Evolutionary conservation across 2,888 invertebrate genomes (phyloP).

Genomic region (Rapana venosa): DNA sequence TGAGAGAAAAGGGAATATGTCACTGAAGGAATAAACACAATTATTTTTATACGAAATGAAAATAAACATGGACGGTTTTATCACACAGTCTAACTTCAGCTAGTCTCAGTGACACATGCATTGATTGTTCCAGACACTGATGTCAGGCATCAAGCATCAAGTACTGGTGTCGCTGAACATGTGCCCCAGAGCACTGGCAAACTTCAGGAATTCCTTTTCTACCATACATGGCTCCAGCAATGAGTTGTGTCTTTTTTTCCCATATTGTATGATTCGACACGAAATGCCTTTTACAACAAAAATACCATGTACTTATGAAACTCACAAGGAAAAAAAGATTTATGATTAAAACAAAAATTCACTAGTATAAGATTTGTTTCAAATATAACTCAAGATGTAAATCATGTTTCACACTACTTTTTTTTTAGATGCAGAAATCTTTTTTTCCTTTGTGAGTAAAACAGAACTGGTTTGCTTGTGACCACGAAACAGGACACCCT

Average conservation of each 20-base stretch:
- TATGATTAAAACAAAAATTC: background rate
- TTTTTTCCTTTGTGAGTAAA: slow-evolving; percentile 2
- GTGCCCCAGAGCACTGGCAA: background rate
- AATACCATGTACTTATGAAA: background rate
- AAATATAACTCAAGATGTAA: background rate
- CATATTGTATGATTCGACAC: background rate
- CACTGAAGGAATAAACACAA: background rate
- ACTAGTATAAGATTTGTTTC: background rate
- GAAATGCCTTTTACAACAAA: slow-evolving; percentile 5
- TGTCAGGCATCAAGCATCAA: background rate
- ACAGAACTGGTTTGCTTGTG: background rate
- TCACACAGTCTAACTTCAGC: slow-evolving; percentile 4
- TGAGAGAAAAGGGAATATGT: background rate
- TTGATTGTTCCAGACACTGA: background rate
- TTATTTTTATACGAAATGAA: background rate
- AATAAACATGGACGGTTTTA: background rate
- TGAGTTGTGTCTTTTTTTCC: background rate
- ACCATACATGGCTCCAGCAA: too few species aligned
- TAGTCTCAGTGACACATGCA: background rate
- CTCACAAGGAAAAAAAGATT: slow-evolving; percentile 17
- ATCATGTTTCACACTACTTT: background rate
- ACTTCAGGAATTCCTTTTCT: background rate
- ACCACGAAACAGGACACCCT: slow-evolving; percentile 29
- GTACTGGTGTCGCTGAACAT: background rate
- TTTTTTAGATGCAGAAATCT: background rate